Evolutionary conservation across 2,797 vertebrate genomes (phyloP), one percentile per base, ranked within the genome.

Genomic region (Hozukius guyotensis): DNA sequence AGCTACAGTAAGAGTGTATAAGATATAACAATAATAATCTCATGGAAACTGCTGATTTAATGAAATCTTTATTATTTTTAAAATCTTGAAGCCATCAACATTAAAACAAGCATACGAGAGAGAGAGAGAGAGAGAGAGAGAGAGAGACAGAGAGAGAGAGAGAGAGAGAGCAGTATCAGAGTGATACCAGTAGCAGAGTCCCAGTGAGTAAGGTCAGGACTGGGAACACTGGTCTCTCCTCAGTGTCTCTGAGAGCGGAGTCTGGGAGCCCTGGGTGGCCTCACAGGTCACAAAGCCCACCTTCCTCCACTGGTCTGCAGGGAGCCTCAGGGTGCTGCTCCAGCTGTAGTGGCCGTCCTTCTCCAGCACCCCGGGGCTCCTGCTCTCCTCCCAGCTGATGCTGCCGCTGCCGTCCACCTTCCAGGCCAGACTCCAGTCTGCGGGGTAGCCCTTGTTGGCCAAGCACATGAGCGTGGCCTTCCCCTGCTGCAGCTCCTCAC

Each of bases 221-320:
- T 77, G 42, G 72, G 95, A 46, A 93, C 94, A 82, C 93, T 93
- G 67, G 25, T 76, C 80, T 64, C 29, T 68, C n/a, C n/a, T 38
- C 62, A 64, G 62, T 38, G 62, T 64, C 34, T 64, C 34, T 38
- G 53, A 56, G 53, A 56, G 22, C 53, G 1, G 53, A 52, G 60
- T 20, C 53, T 56, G 53, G 27, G 16, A 29, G 27, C 61, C 46
- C 72, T 78, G 34, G 46, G n/a, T 55, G 52, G 52, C 52, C 22
- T 55, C 52, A 24, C 52, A 55, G 52, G 52, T 36, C 34, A 36
- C 38, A 13, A 2, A 42, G 38, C 38, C 38, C 38, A 13, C 38
- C 12, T 16, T 16, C 38, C 38, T 16, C 38, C 38, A 13, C 12
- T 16, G 62, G 34, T 36, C 34, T 36, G 36, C 36, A 36, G 36